Percentiles rank a stretch among this genome's conserved stretches.
Conservation (phyloP, 2,888 invertebrate species). For the Nephrotoma flavescens region DNA sequence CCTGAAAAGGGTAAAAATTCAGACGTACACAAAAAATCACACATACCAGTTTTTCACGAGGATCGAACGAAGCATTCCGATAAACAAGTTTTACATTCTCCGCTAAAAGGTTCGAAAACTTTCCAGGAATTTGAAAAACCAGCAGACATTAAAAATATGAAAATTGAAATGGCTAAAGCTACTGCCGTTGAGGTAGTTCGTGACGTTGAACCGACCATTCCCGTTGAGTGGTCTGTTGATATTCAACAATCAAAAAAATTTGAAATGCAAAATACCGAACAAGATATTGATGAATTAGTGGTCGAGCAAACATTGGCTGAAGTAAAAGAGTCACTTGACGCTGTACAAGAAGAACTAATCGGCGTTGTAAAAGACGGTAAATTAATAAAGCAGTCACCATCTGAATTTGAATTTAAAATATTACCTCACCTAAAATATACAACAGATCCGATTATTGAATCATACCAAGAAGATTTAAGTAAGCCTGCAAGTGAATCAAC, state of each 20-base stretch:
- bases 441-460: conserved; percentile 22
- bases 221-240: conserved; percentile 3
- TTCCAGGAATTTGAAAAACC: conserved; percentile 27
- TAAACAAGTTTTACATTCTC: conserved; percentile 32
- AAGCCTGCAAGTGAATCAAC: not conserved
- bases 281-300: conserved; percentile 35
- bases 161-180: conserved; percentile 34
- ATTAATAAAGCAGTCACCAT: conserved; percentile 54
- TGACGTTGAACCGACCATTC: conserved; percentile 33
- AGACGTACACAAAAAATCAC: not conserved
- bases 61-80: not conserved
- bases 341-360: conserved; percentile 52
- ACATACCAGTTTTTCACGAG: not conserved
- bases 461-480: conserved; percentile 17
- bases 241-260: conserved; percentile 12
- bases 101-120: conserved; percentile 30
- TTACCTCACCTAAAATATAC: conserved; percentile 36
- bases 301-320: conserved; percentile 57
- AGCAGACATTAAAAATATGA: conserved; percentile 29
- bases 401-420: conserved; percentile 57
- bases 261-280: conserved; percentile 21
- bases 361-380: conserved; percentile 43
- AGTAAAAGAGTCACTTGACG: conserved; percentile 54
- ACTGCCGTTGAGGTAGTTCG: conserved; percentile 36
- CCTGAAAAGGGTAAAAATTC: conserved; percentile 19